Evolutionary conservation across 2,888 invertebrate species (phyloP).

Genomic region (Elmis aenea): DNA sequence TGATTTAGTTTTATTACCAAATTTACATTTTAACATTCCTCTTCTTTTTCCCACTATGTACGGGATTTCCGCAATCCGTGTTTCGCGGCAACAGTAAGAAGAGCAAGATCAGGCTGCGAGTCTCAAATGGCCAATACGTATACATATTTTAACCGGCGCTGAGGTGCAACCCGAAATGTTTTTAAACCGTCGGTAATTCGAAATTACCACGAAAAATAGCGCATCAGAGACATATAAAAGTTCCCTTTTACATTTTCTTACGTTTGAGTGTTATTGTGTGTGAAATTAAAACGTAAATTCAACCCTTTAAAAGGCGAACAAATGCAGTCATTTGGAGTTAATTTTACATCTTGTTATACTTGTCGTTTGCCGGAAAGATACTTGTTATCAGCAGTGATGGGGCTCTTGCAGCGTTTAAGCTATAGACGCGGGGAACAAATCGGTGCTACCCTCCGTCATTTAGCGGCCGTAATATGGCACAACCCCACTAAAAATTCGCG

Average conservation of each 20-base stretch:
- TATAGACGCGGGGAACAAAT: slow-evolving; percentile 17
- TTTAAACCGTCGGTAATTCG: slow-evolving; percentile 39
- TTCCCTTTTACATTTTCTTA: slow-evolving; percentile 40
- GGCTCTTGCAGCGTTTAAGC: slow-evolving; percentile 21
- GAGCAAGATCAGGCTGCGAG: slow-evolving; percentile 26
- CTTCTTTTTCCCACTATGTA: slow-evolving; percentile 21
- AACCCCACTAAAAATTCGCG: no score
- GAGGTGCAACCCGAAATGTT: slow-evolving; percentile 17
- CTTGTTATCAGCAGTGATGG: slow-evolving; percentile 22
- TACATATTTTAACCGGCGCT: slow-evolving; percentile 41
- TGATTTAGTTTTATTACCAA: slow-evolving; percentile 32
- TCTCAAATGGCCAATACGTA: slow-evolving; percentile 42
- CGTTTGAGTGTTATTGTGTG: slow-evolving; percentile 45
- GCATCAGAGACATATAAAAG: slow-evolving; percentile 44
- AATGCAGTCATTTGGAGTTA: slow-evolving; percentile 36
- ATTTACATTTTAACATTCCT: slow-evolving; percentile 31
- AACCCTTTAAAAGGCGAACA: slow-evolving; percentile 41
- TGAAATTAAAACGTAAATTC: slow-evolving; percentile 47
- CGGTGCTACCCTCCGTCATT: slow-evolving; percentile 11
- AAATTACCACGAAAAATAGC: slow-evolving; percentile 43
- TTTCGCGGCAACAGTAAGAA: slow-evolving; percentile 22
- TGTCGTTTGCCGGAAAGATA: slow-evolving; percentile 20
- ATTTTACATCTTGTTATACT: slow-evolving; percentile 32
- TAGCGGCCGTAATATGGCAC: no score
- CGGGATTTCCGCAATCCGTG: slow-evolving; percentile 21